phyloP scores from a whole-genome alignment of 2,888 invertebrate genomes.

The Amphipyra tragopoginis region DNA sequence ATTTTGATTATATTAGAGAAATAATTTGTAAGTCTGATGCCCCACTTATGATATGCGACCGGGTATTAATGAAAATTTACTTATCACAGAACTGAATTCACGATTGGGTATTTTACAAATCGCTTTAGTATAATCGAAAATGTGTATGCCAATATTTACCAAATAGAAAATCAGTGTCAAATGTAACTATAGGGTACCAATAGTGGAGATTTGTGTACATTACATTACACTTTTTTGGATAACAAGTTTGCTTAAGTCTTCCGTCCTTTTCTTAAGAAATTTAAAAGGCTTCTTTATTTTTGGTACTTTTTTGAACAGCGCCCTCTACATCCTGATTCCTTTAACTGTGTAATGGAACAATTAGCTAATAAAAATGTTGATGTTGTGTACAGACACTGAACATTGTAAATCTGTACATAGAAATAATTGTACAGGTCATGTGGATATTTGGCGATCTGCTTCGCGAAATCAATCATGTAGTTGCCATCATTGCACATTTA shows the following conservation, averaged over 20 bases:
- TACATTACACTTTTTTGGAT: constrained; percentile 73
- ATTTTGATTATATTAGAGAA: constrained; percentile 81
- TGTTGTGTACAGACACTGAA: constrained; percentile 72
- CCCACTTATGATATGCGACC: constrained; percentile 72
- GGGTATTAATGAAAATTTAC: constrained; percentile 59
- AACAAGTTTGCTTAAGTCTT: constrained; percentile 85
- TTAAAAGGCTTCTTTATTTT: constrained; percentile 63
- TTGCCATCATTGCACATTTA: constrained; percentile 74
- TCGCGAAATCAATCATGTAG: constrained; percentile 80
- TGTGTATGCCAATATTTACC: constrained; percentile 73
- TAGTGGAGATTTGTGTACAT: constrained; percentile 73
- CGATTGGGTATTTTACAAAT: constrained; percentile 70
- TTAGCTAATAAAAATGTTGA: constrained; percentile 65
- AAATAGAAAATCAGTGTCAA: constrained; percentile 83
- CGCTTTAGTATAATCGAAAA: constrained; percentile 69
- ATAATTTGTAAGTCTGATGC: constrained; percentile 81
- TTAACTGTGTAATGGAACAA: constrained; percentile 69
- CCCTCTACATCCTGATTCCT: constrained; percentile 60
- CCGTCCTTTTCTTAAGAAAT: constrained; percentile 84
- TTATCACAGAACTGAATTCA: constrained; percentile 71
- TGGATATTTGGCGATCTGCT: constrained; percentile 90
- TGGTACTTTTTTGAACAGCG: constrained; percentile 56
- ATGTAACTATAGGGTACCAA: constrained; percentile 86
- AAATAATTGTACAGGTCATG: constrained; percentile 88
- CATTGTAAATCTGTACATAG: constrained; percentile 81